These are phyloP conservation scores for Parnassius apollo DNA, from an alignment of 2,888 invertebrate species.

Conservation along the genomic window DNA sequence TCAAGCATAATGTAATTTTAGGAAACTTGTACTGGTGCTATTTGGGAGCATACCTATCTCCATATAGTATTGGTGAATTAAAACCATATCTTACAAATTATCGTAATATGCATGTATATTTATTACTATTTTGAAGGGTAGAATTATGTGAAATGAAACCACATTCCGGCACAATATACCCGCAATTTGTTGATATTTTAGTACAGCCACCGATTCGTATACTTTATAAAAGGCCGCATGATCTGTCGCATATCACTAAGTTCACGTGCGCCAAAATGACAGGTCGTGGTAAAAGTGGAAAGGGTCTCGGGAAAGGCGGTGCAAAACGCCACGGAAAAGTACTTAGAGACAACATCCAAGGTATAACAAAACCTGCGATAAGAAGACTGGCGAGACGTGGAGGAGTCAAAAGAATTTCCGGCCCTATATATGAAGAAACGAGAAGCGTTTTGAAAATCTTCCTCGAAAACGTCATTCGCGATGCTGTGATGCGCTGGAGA, in stretches of 20 bases:
- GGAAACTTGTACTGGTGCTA: too few species aligned
- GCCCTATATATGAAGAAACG: slow-evolving; percentile 90
- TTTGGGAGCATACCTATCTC: too few species aligned
- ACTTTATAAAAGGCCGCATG: slow-evolving; percentile 16
- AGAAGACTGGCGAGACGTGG: slow-evolving; percentile 86
- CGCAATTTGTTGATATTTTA: slow-evolving; percentile 3
- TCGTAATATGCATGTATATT: too few species aligned
- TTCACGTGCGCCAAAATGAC: slow-evolving; percentile 78
- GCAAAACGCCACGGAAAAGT: slow-evolving; percentile 93
- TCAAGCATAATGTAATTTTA: too few species aligned
- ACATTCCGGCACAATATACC: slow-evolving; percentile 11
- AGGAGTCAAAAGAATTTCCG: slow-evolving; percentile 87
- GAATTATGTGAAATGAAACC: background rate
- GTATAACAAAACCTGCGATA: slow-evolving; percentile 90
- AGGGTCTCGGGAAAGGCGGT: slow-evolving; percentile 89
- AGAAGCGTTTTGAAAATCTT: slow-evolving; percentile 90
- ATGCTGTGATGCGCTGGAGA: slow-evolving; percentile 93
- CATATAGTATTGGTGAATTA: too few species aligned
- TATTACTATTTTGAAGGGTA: background rate
- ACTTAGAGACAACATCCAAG: slow-evolving; percentile 88
- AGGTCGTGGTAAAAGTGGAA: slow-evolving; percentile 90
- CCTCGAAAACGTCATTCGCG: slow-evolving; percentile 90
- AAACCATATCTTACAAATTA: too few species aligned
- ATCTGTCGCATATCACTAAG: slow-evolving; percentile 3
- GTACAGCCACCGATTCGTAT: background rate